Percentiles rank a stretch among this genome's conserved stretches.
phyloP scores from a whole-genome alignment of 2,113 vertebrate genomes.

The Leptocoma aspasia region DNA sequence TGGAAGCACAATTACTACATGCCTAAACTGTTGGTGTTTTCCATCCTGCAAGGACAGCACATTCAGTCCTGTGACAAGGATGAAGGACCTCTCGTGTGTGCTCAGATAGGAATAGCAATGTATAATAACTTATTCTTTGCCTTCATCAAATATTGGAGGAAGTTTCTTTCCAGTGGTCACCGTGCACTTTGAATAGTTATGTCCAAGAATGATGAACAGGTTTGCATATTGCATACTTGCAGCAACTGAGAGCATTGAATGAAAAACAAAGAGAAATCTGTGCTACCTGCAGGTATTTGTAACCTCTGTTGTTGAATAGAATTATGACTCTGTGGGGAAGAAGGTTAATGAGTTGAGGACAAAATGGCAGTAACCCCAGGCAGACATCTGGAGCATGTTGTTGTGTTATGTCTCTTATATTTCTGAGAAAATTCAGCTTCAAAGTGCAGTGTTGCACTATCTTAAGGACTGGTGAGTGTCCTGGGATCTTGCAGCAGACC shows the following conservation, averaged over 20 bases:
- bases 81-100: fast-evolving
- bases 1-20: not conserved
- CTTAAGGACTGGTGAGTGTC: fast-evolving
- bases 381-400: not conserved
- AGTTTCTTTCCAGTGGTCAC: not conserved
- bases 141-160: not conserved
- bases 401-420: not conserved
- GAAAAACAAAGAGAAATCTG: not conserved
- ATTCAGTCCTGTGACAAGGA: not conserved
- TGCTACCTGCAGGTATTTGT: not conserved
- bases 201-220: not conserved
- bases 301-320: not conserved
- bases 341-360: not conserved
- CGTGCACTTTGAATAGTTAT: not conserved
- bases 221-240: not conserved
- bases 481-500: not conserved
- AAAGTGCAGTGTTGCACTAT: fast-evolving
- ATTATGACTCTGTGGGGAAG: not conserved
- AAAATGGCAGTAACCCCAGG: not conserved
- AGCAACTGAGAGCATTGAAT: not conserved
- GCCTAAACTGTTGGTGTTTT: not conserved
- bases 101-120: not conserved
- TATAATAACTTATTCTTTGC: not conserved
- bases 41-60: not conserved
- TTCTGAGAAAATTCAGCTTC: not conserved